Conservation (phyloP, 2,888 invertebrate species). For the Apodemia hepburni region DNA sequence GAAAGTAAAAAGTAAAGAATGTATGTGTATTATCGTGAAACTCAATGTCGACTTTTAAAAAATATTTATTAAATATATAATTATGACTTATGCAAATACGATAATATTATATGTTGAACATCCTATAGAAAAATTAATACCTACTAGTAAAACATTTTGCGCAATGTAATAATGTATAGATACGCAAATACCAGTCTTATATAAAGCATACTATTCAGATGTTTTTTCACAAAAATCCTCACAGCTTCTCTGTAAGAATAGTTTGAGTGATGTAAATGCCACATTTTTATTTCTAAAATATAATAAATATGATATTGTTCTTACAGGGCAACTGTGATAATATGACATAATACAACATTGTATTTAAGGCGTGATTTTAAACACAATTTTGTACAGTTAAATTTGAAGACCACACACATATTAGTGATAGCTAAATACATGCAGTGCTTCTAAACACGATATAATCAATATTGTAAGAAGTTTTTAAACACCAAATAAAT, state of each 20-base stretch:
- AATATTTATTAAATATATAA: too few species aligned
- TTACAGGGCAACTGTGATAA: constrained; percentile 73
- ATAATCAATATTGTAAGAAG: constrained; percentile 12
- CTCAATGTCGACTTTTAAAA: too few species aligned
- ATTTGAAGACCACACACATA: constrained; percentile 58
- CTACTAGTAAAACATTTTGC: too few species aligned
- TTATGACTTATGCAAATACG: too few species aligned
- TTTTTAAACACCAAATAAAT: constrained; percentile 16
- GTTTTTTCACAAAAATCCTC: constrained; percentile 34
- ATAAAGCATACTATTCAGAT: background rate
- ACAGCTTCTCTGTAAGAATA: constrained; percentile 76
- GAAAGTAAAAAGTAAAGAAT: too few species aligned
- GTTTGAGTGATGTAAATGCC: constrained; percentile 71
- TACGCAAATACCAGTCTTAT: background rate
- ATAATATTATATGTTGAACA: too few species aligned
- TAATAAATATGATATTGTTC: constrained; percentile 39
- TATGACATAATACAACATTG: background rate
- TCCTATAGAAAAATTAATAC: too few species aligned
- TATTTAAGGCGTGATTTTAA: background rate
- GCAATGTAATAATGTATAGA: background rate
- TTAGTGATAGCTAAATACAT: constrained; percentile 39
- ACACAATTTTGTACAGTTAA: background rate
- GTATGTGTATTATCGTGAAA: too few species aligned
- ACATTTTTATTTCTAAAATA: constrained; percentile 44
- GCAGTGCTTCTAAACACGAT: constrained; percentile 35